Evolutionary conservation across 2,888 invertebrate species (phyloP).

Genomic region (Mythimna impura): DNA sequence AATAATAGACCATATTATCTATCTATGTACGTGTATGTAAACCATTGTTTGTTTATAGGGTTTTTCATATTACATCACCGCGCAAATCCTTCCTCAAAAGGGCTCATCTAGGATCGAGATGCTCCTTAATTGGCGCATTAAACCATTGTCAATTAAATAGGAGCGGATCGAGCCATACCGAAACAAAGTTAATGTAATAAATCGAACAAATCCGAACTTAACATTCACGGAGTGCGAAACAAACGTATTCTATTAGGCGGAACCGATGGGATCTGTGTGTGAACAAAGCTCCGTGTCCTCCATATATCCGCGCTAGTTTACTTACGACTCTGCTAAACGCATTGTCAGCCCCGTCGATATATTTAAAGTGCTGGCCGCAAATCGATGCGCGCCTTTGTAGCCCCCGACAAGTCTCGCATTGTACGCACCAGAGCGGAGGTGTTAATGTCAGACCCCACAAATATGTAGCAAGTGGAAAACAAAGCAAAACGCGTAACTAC

Average conservation of each 20-base stretch:
- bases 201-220: conserved; percentile 56
- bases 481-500: conserved; percentile 72
- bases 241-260: conserved; percentile 80
- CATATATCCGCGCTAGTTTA: conserved; percentile 78
- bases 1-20: conserved; percentile 9
- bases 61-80: conserved; percentile 31
- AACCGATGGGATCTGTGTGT: conserved; percentile 79
- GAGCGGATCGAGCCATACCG: conserved; percentile 30
- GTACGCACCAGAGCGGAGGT: conserved; percentile 71
- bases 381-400: conserved; percentile 80
- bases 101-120: conserved; percentile 29
- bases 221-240: conserved; percentile 67
- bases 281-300: conserved; percentile 77
- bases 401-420: conserved; percentile 75
- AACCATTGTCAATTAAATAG: conserved; percentile 44
- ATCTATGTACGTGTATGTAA: neutral
- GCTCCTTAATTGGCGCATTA: conserved; percentile 35
- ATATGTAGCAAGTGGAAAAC: conserved; percentile 81
- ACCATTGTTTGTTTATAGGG: conserved; percentile 7
- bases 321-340: conserved; percentile 75
- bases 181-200: conserved; percentile 57
- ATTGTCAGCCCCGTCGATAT: conserved; percentile 75
- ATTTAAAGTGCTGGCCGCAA: conserved; percentile 82
- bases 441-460: conserved; percentile 80
- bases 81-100: conserved; percentile 18